A percentile compares a stretch with the other conserved stretches of the same genome.
Conservation (phyloP, 2,797 vertebrate species). For the Scomberomorus guttatus region DNA sequence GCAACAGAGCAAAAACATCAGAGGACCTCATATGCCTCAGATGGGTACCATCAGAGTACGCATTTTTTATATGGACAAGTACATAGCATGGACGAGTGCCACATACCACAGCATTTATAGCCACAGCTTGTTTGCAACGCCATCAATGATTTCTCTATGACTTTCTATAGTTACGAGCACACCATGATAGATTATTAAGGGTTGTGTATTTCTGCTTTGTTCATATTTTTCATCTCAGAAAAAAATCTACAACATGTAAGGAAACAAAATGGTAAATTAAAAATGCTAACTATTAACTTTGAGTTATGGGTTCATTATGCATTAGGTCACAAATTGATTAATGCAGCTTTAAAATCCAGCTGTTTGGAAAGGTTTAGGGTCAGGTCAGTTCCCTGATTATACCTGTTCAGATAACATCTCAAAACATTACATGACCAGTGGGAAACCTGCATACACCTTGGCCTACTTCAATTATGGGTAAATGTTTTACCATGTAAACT, state of each 20-base stretch:
- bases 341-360: background rate
- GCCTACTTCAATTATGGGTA: slow-evolving; percentile 30
- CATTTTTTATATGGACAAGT: background rate
- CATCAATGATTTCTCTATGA: background rate
- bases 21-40: background rate
- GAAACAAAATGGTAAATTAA: background rate
- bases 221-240: background rate
- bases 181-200: background rate
- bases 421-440: slow-evolving; percentile 11
- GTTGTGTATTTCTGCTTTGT: background rate
- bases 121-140: background rate
- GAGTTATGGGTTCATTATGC: too few relatives aligned
- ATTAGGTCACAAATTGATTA: background rate
- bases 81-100: background rate
- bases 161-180: background rate
- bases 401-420: background rate
- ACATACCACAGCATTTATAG: slow-evolving; percentile 16
- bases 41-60: background rate
- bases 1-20: slow-evolving; percentile 1
- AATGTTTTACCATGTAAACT: slow-evolving; percentile 52
- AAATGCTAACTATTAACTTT: background rate
- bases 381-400: too few relatives aligned
- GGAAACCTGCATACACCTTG: slow-evolving; percentile 2
- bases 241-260: background rate
- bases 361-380: background rate